Evolutionary conservation across 1,140 invertebrate species (phyloP).

Genomic region (Platorchestia sp.): DNA sequence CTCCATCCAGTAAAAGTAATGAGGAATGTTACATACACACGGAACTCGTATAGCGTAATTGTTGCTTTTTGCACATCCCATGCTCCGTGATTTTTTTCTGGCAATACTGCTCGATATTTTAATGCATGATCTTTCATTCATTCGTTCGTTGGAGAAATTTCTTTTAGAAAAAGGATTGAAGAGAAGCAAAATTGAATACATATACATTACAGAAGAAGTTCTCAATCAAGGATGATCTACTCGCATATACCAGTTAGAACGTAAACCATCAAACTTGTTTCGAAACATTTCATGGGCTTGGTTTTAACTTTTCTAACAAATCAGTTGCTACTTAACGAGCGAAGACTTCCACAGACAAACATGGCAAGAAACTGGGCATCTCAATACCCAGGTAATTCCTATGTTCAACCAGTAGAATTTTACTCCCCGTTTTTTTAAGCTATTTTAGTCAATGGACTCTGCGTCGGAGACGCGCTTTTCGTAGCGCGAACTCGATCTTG

Average conservation of each 20-base stretch:
- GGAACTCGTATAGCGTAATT: background rate
- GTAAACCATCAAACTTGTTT: background rate
- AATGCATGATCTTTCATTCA: background rate
- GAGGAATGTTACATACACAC: constrained; percentile 38
- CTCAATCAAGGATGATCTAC: background rate
- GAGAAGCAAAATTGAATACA: background rate
- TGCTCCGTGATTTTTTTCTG: background rate
- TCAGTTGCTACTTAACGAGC: too few relatives aligned
- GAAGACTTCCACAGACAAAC: too few relatives aligned
- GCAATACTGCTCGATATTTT: background rate
- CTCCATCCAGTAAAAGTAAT: constrained; percentile 48
- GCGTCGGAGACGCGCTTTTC: background rate
- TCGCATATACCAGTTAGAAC: background rate
- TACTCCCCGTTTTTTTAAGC: background rate
- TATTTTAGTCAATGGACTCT: background rate
- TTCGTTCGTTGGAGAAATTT: background rate
- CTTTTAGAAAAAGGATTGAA: too few relatives aligned
- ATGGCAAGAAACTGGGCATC: too few relatives aligned
- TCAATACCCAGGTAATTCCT: background rate
- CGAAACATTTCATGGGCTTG: background rate
- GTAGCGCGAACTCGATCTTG: background rate
- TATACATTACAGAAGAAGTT: background rate
- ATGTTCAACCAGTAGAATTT: background rate
- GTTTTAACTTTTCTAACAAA: background rate
- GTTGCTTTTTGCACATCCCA: background rate